Evolutionary conservation across 1,140 invertebrate genomes (phyloP), one percentile per base, ranked within the genome.

Genomic region (Orchestia grillus): DNA sequence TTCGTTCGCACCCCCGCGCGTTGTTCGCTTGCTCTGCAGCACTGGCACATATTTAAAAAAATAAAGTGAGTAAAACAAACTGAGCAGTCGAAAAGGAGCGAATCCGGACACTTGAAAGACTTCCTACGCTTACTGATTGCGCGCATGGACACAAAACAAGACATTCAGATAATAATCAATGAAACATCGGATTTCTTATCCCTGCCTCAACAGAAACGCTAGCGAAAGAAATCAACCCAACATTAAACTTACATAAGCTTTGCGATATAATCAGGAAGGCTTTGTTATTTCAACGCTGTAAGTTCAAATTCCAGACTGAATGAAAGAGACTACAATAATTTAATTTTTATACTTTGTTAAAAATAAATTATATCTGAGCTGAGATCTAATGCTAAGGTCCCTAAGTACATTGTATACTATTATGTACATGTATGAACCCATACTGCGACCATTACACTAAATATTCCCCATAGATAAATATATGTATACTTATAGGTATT

Each of bases 331-430:
- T 77, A 36, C 28, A 77, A 77, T 77, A 77, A 77, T 77, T 53
- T 77, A 90, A 90, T 90, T 90, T 90, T 36, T 77, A 77, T 77
- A 77, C 15, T 90, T 90, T 90, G 88, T 90, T 94, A 94, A n/a
- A 45, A 94, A 45, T 94, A 94, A 19, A 91, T 53, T 53, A 53
- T 44, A 44, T 91, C 88, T 94, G 92, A 94, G 92, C 92, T 44
- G 92, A 94, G 44, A 95, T 92, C 44, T 88, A 96, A 95, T 88
- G 95, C 95, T 92, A 94, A 94, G 53, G 95, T 96, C 44, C 47
- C 95, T 95, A 96, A 91, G 96, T 87, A 95, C 47, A 87, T 44
- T 90, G 96, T 90, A 95, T 95, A 88, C 95, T 95, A 95, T 95
- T 88, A 95, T 95, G 47, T 95, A 95, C 92, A 96, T 47, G 45